Evolutionary conservation across 2,113 vertebrate species (phyloP), one percentile per base, ranked within the genome.

Genomic region (Morone chrysops): DNA sequence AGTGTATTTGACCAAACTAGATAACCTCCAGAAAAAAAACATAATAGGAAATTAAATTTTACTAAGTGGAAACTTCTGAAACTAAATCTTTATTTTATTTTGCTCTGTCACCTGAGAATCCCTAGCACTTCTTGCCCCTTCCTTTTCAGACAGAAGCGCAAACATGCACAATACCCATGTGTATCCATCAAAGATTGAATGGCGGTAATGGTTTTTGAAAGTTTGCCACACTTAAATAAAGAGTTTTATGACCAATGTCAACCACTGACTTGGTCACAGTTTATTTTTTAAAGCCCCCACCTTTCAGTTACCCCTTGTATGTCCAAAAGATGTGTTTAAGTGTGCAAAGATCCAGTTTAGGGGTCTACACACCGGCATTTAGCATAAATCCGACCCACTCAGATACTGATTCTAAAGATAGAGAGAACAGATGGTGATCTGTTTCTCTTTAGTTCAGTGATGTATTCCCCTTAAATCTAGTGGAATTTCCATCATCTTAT

Each of bases 361-460:
- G 20, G 16, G 1, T 75, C 54, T 70, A 45, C 41, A 78, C 70
- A 73, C 22, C 69, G 79, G 40, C 51, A 69, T 69, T 80, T 54
- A 82, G 57, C 54, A 72, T 41, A 51, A 56, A 70, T 80, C 45
- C 48, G 43, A 68, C 31, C 53, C 45, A 48, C 57, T 67, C 22
- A 51, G 40, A 70, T 67, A n/a, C 63, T 14, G 69, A 66, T 80
- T 75, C 62, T 73, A 31, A 66, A 70, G 70, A 59, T 77, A 83
- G 67, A 69, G 16, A 53, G 51, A 81, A 60, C 77, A 87, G 84
- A 78, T 87, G 67, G 56, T 57, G 63, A 73, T 75, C 73, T 85
- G 74, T 78, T 82, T 87, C 71, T 89, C 66, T 63, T 83, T 85
- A 78, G 73, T 70, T 59, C 56, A 61, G 41, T 61, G 22, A 57